Base-by-base conservation (phyloP, 2,113 vertebrate genomes). In the Fulica atra region DNA sequence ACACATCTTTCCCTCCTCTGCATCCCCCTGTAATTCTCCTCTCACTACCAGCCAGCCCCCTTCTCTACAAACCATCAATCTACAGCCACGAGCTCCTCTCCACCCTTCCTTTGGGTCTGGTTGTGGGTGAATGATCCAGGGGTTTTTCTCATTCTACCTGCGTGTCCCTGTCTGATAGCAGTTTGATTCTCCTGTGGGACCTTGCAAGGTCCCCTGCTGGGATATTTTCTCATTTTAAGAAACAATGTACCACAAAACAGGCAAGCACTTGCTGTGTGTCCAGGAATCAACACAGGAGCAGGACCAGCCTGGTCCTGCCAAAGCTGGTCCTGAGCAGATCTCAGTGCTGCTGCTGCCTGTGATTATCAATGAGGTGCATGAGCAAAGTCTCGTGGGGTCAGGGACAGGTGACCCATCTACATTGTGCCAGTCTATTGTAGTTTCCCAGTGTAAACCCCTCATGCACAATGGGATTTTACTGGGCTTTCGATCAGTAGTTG, bases 61-160 rank as follows among this genome's bases (percentile, higher is more conserved):
- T 76, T 8, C 63, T 33, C 13, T 19, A 17, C 7, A 12, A 48
- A 4, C 1, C 16, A n/a, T 20, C 7, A 0, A 0, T 1, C 10
- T 9, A 6, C 7, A 44, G 23, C 11, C 4, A 18, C 16, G 28
- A 21, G 17, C 28, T 77, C 6, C 53, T 46, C 26, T 25, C 56
- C 3, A 2, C 59, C 17, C 35, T 53, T 19, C 15, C 13, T 1
- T 15, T 48, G 23, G 19, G 5, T 31, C 59, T 51, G 81, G 1
- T 8, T 10, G 1, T 24, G 5, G 29, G 4, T 18, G 21, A 60
- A 46, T 0, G 0, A 64, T 24, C 3, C 3, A 8, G 42, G 28
- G 15, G 6, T 53, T 71, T 80, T 64, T 29, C 18, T 65, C 18
- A 2, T 36, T 73, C 7, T 21, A 3, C 57, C 46, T 14, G 2